phyloP scores from a whole-genome alignment of 1,140 invertebrate species.

The Vollenhovia emeryi region DNA sequence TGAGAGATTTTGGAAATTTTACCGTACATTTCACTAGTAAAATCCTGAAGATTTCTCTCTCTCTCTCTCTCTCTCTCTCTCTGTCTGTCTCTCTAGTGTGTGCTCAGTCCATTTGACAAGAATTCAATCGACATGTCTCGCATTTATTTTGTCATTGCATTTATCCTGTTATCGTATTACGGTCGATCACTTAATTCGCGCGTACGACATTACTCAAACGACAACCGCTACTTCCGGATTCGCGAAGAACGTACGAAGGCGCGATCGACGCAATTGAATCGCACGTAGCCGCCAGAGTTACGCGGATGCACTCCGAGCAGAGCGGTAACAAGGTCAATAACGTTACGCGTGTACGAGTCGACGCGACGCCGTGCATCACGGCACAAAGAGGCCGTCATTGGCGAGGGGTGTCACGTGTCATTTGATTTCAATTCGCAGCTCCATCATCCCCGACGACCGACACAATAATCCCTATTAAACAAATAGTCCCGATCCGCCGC shows the following conservation, averaged over 20 bases:
- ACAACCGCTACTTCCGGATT: not conserved
- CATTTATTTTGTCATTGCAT: not conserved
- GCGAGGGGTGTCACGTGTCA: constrained; percentile 77
- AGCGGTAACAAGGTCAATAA: constrained; percentile 45
- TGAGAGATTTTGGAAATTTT: too few relatives aligned
- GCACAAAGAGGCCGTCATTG: constrained; percentile 59
- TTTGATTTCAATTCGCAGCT: constrained; percentile 78
- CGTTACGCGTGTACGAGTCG: constrained; percentile 1
- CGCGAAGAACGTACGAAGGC: not conserved
- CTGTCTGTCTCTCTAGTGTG: too few relatives aligned
- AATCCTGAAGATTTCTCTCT: too few relatives aligned
- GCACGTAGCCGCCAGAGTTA: constrained; percentile 10
- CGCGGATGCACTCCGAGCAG: constrained; percentile 4
- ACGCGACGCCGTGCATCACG: constrained; percentile 3
- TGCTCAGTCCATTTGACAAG: too few relatives aligned
- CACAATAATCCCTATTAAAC: constrained; percentile 82
- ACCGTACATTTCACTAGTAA: too few relatives aligned
- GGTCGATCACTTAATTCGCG: not conserved
- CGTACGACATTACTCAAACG: constrained; percentile 9
- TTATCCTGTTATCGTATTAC: not conserved
- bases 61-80: too few relatives aligned
- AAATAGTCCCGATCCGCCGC: constrained; percentile 74
- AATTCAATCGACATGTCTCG: not conserved
- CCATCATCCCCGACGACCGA: constrained; percentile 62
- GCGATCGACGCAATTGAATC: not conserved